Conservation (phyloP, 2,797 vertebrate genomes). For the Sylvia borin region DNA sequence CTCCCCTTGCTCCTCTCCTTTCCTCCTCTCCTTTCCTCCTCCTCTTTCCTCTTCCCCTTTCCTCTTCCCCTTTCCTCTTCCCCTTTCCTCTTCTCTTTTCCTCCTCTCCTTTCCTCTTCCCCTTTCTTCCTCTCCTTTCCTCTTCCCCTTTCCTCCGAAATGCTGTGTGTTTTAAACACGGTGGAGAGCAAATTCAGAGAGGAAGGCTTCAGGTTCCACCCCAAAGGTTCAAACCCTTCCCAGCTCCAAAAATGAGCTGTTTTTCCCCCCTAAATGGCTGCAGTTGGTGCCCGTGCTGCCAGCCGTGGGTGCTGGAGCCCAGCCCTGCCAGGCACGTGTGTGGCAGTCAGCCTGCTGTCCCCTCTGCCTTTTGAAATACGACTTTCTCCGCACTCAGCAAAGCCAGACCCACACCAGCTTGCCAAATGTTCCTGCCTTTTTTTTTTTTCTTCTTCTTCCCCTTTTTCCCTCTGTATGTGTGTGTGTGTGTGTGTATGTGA, state of each 20-base stretch:
- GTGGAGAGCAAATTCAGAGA: not conserved
- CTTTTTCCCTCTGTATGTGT: not conserved
- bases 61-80: not conserved
- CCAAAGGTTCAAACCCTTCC: not conserved
- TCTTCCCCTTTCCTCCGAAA: not conserved
- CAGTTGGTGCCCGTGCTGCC: not conserved
- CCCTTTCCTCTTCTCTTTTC: not conserved
- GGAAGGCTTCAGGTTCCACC: not conserved
- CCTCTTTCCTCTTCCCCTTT: not conserved
- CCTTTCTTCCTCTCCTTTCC: not conserved
- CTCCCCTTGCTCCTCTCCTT: too few relatives aligned
- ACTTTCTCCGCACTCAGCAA: not conserved
- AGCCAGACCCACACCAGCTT: slow-evolving; percentile 23
- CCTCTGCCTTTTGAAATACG: not conserved
- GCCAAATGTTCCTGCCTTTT: slow-evolving; percentile 26
- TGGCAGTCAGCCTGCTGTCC: not conserved
- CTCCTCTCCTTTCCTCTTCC: not conserved
- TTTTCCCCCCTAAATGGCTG: not conserved
- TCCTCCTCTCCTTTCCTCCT: too few relatives aligned
- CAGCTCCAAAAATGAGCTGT: not conserved
- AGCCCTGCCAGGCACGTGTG: not conserved
- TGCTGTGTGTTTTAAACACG: rapidly evolving
- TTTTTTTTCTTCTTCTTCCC: not conserved
- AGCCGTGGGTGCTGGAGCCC: not conserved
- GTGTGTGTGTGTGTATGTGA: not conserved